Evolutionary conservation across 2,797 vertebrate genomes (phyloP), one percentile per base, ranked within the genome.

Genomic region (Poliocrania exsul): DNA sequence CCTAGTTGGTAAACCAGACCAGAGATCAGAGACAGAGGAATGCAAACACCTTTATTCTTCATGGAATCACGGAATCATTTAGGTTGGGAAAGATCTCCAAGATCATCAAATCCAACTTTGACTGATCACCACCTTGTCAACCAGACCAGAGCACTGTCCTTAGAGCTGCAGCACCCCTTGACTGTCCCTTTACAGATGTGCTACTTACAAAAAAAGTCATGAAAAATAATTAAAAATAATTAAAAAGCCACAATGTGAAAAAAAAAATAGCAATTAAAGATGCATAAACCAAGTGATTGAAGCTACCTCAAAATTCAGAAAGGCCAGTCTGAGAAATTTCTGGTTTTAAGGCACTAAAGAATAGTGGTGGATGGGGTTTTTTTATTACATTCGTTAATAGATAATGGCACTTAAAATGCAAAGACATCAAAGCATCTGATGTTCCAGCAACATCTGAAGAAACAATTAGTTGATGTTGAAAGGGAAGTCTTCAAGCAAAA

Each of bases 81-180:
- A 24, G 14, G 29, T 16, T 44, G 61, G 20, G 23, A 64, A 64
- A 31, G 29, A n/a, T 15, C 10, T 64, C 31, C 40, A 64, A n/a
- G 61, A 64, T n/a, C 40, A 62, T 23, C 28, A 44, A n/a, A 29
- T 44, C 29, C 40, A 64, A 16, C 20, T n/a, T 23, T 64, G 61
- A 44, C 40, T 20, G n/a, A 64, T 5, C 29, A 38, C 13, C 37
- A 20, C 13, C 18, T 21, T 10, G 58, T 40, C 58, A 61, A 29
- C 18, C 37, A 60, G 37, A 38, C 26, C 58, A 29, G 26, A 28
- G 18, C 25, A 38, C 58, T 11, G 11, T 33, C 24, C 31, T 31
- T 40, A 29, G 14, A 64, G 38, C 2, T 3, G 24, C 1, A 37
- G 16, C 14, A 19, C 9, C 57, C 29, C 15, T 16, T 3, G 0